These are phyloP conservation scores for Trichonephila inaurata DNA, from an alignment of 1,140 invertebrate genomes.

Conservation along the genomic window DNA sequence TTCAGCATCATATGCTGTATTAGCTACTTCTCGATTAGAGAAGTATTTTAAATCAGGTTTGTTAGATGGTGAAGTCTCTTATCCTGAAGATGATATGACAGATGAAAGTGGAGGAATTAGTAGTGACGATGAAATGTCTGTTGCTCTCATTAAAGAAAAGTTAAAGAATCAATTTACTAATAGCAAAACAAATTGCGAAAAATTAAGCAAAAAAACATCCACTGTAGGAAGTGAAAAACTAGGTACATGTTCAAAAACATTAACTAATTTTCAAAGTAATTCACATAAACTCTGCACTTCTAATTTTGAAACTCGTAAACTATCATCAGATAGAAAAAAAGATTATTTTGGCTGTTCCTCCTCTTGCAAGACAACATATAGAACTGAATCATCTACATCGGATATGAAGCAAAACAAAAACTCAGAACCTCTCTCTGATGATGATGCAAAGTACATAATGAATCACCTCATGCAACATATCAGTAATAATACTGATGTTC, in stretches of 20 bases:
- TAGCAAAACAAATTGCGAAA: background rate
- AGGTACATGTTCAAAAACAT: background rate
- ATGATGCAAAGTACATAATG: constrained; percentile 78
- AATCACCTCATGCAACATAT: constrained; percentile 77
- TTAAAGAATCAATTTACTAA: constrained; percentile 5
- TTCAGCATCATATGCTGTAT: constrained; percentile 65
- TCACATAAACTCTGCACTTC: background rate
- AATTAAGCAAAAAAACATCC: constrained; percentile 1
- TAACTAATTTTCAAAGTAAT: background rate
- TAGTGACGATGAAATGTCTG: constrained; percentile 74
- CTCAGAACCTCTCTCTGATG: constrained; percentile 73
- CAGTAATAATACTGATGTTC: constrained; percentile 59
- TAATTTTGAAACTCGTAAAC: constrained; percentile 15
- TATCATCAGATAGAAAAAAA: constrained; percentile 23
- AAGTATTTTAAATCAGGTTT: constrained; percentile 94
- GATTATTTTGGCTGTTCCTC: background rate
- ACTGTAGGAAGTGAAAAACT: background rate
- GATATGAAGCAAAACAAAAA: constrained; percentile 38
- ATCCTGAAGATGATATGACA: constrained; percentile 79
- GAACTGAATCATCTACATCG: background rate
- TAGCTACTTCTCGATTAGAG: constrained; percentile 91
- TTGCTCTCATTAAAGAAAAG: constrained; percentile 11
- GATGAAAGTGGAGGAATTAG: constrained; percentile 91
- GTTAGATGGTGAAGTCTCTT: constrained; percentile 86
- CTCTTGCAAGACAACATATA: background rate